These are phyloP conservation scores for Creontiades dilutus DNA, from an alignment of 2,888 invertebrate genomes.

Conservation along the genomic window DNA sequence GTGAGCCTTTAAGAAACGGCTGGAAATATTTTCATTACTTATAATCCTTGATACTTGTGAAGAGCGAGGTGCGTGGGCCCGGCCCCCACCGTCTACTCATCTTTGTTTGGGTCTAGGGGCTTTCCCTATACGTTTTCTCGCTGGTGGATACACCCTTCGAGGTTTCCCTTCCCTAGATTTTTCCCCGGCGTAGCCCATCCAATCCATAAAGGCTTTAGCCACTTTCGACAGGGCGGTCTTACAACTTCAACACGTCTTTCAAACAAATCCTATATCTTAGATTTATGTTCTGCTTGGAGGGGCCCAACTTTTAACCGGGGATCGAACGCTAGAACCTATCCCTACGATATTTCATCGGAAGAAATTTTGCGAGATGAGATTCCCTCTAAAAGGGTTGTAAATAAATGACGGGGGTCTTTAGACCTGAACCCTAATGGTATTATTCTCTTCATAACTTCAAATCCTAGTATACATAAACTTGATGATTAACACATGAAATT, in stretches of 20 bases:
- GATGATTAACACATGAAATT: too few species aligned
- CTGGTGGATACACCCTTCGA: background rate
- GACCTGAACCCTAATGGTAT: background rate
- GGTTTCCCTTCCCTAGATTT: conserved; percentile 1
- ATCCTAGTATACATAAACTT: too few species aligned
- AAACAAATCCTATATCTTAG: conserved; percentile 66
- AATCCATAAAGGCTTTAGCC: conserved; percentile 65
- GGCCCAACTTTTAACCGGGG: conserved; percentile 49
- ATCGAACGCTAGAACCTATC: conserved; percentile 40
- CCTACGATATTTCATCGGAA: conserved; percentile 31
- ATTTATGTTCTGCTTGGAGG: conserved; percentile 58
- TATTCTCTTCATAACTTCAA: background rate
- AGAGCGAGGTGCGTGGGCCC: conserved; percentile 5
- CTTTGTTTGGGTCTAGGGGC: conserved; percentile 30
- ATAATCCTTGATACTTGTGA: conserved; percentile 67
- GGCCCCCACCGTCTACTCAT: conserved; percentile 43
- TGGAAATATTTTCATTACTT: conserved; percentile 71
- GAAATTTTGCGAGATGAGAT: conserved; percentile 16
- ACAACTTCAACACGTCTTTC: conserved; percentile 69
- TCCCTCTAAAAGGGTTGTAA: conserved; percentile 49
- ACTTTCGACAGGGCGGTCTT: conserved; percentile 64
- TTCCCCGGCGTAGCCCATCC: conserved; percentile 14
- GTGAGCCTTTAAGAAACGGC: conserved; percentile 45
- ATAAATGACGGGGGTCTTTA: background rate
- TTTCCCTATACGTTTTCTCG: conserved; percentile 6